These are phyloP conservation scores for Orchesella flavescens DNA, from an alignment of 2,888 invertebrate species.

Conservation along the genomic window DNA sequence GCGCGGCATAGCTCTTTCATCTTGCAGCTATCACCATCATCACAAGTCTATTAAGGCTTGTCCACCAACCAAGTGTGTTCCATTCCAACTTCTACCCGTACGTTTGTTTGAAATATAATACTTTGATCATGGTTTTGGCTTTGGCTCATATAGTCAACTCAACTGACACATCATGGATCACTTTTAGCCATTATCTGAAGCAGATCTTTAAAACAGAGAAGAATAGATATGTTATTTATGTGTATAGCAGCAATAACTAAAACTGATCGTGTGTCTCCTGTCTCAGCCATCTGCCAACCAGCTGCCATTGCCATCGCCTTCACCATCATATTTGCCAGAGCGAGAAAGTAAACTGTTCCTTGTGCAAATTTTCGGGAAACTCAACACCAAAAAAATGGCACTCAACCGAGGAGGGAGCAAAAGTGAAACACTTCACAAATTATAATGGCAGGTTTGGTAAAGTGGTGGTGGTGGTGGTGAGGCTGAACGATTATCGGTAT, in stretches of 20 bases:
- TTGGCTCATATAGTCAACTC: too few species aligned
- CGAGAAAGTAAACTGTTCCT: too few species aligned
- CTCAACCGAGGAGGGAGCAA: too few species aligned
- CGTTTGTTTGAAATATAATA: neutral
- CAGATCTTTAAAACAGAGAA: neutral
- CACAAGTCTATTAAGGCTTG: neutral
- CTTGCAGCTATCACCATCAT: too few species aligned
- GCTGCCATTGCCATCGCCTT: too few species aligned
- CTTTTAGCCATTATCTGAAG: neutral
- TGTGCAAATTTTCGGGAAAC: too few species aligned
- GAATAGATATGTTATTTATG: too few species aligned
- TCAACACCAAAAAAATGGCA: too few species aligned
- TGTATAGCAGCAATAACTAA: neutral
- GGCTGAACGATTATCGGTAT: neutral
- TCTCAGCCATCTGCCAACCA: neutral
- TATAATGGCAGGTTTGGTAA: neutral
- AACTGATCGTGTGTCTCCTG: conserved; percentile 1
- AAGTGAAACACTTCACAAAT: neutral
- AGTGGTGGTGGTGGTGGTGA: neutral
- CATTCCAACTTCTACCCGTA: neutral
- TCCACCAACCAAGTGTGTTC: neutral
- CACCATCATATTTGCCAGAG: too few species aligned
- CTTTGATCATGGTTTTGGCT: neutral
- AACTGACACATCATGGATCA: neutral
- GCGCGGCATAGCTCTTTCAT: too few species aligned